phyloP scores from a whole-genome alignment of 2,113 vertebrate species.

The Rhizomys pruinosus region DNA sequence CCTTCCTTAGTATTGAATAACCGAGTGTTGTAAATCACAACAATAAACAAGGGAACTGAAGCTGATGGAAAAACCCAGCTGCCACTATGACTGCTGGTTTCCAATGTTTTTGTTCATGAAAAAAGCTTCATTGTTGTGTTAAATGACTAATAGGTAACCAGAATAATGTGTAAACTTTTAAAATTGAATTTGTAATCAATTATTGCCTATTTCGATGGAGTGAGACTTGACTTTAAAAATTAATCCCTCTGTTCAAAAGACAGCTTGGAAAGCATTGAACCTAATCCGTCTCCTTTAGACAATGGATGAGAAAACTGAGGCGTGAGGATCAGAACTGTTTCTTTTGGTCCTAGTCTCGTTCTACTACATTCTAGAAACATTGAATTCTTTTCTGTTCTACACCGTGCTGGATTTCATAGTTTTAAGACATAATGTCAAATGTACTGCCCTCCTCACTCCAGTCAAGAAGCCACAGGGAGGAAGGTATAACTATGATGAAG shows the following conservation, averaged over 20 bases:
- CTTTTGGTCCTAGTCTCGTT: neutral
- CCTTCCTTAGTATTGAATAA: neutral
- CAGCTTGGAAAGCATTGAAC: neutral
- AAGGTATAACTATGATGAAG: neutral
- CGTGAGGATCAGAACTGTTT: neutral
- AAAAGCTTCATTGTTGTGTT: neutral
- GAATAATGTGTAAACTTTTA: neutral
- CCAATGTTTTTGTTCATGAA: neutral
- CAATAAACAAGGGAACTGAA: no score
- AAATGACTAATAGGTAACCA: neutral
- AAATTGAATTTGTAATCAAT: neutral
- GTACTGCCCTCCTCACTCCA: neutral
- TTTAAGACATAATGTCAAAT: neutral
- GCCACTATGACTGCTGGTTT: neutral
- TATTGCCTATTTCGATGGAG: slow-evolving; percentile 14
- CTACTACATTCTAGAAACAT: neutral
- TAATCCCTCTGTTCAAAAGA: neutral
- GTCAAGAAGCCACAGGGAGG: neutral
- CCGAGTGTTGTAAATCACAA: neutral
- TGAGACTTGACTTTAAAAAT: neutral
- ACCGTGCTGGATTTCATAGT: neutral
- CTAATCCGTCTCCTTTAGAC: neutral
- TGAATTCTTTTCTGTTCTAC: neutral
- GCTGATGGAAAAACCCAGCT: neutral
- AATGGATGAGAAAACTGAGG: neutral